phyloP scores from a whole-genome alignment of 2,113 vertebrate species.

The Pseudorectes ferrugineus region DNA sequence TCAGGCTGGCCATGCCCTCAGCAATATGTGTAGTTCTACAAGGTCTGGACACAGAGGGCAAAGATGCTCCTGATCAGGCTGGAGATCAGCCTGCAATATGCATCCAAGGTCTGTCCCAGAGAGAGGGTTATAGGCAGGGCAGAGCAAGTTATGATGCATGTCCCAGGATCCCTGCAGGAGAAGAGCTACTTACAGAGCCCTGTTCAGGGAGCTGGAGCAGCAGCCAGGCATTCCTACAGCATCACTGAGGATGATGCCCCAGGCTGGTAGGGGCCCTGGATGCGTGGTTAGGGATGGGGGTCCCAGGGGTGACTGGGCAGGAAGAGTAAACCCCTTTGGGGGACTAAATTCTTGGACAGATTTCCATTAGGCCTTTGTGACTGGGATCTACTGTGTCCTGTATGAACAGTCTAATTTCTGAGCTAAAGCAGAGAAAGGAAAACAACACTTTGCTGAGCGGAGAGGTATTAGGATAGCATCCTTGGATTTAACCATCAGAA shows the following conservation, averaged over 20 bases:
- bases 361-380: neutral
- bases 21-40: rapidly evolving
- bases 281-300: rapidly evolving
- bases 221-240: neutral
- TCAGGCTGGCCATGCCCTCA: neutral
- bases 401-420: neutral
- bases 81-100: neutral
- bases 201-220: neutral
- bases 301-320: neutral
- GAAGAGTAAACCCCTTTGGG: neutral
- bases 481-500: neutral
- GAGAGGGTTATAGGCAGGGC: neutral
- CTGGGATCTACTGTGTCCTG: neutral
- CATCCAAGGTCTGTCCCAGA: neutral
- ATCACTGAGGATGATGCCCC: neutral
- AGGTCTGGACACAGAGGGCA: neutral
- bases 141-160: rapidly evolving
- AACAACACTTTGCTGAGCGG: neutral
- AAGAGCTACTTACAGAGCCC: neutral
- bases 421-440: neutral
- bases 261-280: neutral
- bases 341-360: neutral
- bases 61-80: neutral
- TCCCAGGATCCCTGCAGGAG: neutral
- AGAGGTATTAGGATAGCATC: neutral